A percentile compares a stretch with the other conserved stretches of the same genome.
phyloP scores from a whole-genome alignment of 2,113 vertebrate species.

The Hiodon tergisus region DNA sequence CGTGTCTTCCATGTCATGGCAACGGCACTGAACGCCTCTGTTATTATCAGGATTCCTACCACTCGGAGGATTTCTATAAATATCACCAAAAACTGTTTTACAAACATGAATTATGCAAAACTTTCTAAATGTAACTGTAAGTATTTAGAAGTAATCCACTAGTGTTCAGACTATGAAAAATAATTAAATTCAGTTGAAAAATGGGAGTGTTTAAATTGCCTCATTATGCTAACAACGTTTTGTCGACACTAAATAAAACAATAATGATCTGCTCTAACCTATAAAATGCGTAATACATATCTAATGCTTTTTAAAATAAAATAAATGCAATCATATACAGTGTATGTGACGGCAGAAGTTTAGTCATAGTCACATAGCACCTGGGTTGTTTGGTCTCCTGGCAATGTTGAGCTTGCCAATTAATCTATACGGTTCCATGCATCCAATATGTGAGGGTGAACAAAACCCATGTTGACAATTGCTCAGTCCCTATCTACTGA shows the following conservation, averaged over 20 bases:
- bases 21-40: not conserved
- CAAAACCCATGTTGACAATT: constrained; percentile 3
- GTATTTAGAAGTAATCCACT: not conserved
- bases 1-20: constrained; percentile 14
- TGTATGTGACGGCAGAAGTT: not conserved
- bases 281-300: constrained; percentile 1
- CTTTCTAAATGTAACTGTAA: not conserved
- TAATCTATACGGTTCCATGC: not conserved
- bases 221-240: not conserved
- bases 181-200: not conserved
- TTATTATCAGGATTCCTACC: not conserved
- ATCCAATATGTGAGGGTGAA: not conserved
- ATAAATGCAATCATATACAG: not conserved
- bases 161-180: not conserved
- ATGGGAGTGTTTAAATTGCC: not conserved
- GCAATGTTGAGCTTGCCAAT: not conserved
- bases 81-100: not conserved
- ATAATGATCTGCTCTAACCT: constrained; percentile 2
- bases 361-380: not conserved
- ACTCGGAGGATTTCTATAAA: not conserved
- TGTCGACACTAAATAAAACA: not conserved
- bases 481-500: not conserved
- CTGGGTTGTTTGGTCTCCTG: not conserved
- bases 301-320: not conserved
- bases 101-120: not conserved